Percentiles rank a stretch among this genome's conserved stretches.
Evolutionary conservation across 2,888 invertebrate species (phyloP).

Genomic region (Drosophila mercatorum): DNA sequence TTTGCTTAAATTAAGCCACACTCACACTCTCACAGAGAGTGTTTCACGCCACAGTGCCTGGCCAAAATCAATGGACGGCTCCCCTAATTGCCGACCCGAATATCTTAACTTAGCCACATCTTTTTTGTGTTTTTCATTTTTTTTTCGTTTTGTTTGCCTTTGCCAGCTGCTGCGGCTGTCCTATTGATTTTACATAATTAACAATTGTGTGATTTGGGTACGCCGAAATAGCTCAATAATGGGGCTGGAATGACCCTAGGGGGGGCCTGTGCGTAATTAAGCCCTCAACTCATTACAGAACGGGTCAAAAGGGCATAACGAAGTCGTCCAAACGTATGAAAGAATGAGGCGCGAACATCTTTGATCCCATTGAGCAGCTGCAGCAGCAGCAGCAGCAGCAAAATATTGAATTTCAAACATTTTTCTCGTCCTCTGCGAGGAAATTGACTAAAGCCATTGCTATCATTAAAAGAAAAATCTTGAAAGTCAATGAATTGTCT

Average conservation of each 20-base stretch:
- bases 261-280: conserved; percentile 10
- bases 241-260: background rate
- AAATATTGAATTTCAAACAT: conserved; percentile 14
- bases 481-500: too few relatives aligned
- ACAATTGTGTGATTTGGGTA: conserved; percentile 45
- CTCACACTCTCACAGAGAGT: background rate
- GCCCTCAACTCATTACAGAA: conserved; percentile 3
- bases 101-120: conserved; percentile 23
- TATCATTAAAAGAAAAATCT: background rate
- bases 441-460: background rate
- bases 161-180: conserved; percentile 3
- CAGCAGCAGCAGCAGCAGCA: background rate
- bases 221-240: conserved; percentile 45
- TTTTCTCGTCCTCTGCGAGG: too few relatives aligned
- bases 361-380: conserved; percentile 1
- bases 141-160: conserved; percentile 9
- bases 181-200: conserved; percentile 73
- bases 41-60: conserved; percentile 53
- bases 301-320: background rate
- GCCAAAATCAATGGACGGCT: conserved; percentile 55
- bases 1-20: conserved; percentile 33
- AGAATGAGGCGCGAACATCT: background rate
- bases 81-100: conserved; percentile 12
- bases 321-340: background rate
- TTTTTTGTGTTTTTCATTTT: background rate